Base-by-base conservation (phyloP, 2,888 invertebrate genomes). In the Synergus gifuensis region DNA sequence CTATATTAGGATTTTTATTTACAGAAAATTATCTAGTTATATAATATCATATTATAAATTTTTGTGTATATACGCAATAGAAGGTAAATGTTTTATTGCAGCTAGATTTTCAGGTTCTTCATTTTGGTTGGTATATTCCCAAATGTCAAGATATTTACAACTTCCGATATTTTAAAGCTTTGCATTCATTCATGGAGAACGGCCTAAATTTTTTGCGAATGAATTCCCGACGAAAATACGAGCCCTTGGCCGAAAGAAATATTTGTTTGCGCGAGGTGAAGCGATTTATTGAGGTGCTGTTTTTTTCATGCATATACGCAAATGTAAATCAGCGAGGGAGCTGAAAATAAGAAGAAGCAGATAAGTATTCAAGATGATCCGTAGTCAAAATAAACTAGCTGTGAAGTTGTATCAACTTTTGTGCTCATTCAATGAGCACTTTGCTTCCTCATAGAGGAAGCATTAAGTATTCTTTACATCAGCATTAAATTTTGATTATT, bases 241-340 rank as follows among this genome's bases (percentile, higher is more conserved):
- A 73, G 54, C 73, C 54, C 54, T 73, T 73, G 73, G 54, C 73
- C 54, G 54, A 73, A 73, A 73, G 73, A 36, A 49, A 73, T 54
- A 73, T 54, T n/a, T 73, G 12, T 73, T 73, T 73, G 73, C 36
- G 36, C 49, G 49, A 28, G 36, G 49, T 73, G 11, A 73, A 73
- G 36, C 73, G 36, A 73, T 73, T 73, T 73, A 73, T 73, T 73
- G 49, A 36, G 28, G 9, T 49, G 22, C 16, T 36, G 12, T 73
- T 73, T 28, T 36, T 22, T 49, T 14, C 69, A 36, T 49, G 49
- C 69, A 73, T 22, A 42, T 42, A 14, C 46, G 36, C 28, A 49
- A 73, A 54, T 40, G 54, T 54, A 54, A 73, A 54, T 73, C 54
- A 76, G 36, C 14, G 11, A 62, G 40, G 18, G 40, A 73, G 49